Evolutionary conservation across 2,113 vertebrate species (phyloP).

Genomic region (Sinocyclocheilus maitianheensis): DNA sequence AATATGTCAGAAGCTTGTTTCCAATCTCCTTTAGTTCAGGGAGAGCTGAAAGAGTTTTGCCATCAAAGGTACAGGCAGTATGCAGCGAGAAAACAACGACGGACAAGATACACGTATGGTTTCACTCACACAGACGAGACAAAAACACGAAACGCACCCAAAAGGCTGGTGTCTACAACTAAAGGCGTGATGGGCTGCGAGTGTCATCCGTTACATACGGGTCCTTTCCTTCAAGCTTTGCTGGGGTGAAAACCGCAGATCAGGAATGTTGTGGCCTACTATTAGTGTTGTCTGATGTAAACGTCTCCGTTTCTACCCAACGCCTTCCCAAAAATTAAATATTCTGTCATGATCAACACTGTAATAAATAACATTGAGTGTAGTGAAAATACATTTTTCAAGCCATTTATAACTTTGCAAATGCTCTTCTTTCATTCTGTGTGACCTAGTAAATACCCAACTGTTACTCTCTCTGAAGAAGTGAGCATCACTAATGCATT

Average conservation of each 20-base stretch:
- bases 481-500: constrained; percentile 59
- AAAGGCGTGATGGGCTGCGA: constrained; percentile 59
- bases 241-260: constrained; percentile 44
- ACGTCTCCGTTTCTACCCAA: constrained; percentile 25
- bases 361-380: constrained; percentile 57
- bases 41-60: constrained; percentile 54
- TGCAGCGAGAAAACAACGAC: constrained; percentile 68
- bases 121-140: constrained; percentile 70
- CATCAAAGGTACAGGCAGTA: constrained; percentile 64
- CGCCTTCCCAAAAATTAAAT: background rate
- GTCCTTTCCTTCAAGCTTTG: background rate
- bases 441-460: constrained; percentile 35
- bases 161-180: constrained; percentile 64
- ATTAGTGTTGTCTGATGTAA: constrained; percentile 48
- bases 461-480: constrained; percentile 40
- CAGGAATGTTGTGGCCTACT: constrained; percentile 40
- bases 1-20: constrained; percentile 27
- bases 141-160: constrained; percentile 62
- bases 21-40: constrained; percentile 49
- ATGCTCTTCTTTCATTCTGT: constrained; percentile 13
- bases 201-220: background rate
- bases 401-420: background rate
- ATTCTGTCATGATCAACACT: constrained; percentile 34
- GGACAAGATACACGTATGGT: constrained; percentile 64
- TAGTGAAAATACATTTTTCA: constrained; percentile 48